Evolutionary conservation across 2,113 vertebrate species (phyloP).

Genomic region (Petroica traversi): DNA sequence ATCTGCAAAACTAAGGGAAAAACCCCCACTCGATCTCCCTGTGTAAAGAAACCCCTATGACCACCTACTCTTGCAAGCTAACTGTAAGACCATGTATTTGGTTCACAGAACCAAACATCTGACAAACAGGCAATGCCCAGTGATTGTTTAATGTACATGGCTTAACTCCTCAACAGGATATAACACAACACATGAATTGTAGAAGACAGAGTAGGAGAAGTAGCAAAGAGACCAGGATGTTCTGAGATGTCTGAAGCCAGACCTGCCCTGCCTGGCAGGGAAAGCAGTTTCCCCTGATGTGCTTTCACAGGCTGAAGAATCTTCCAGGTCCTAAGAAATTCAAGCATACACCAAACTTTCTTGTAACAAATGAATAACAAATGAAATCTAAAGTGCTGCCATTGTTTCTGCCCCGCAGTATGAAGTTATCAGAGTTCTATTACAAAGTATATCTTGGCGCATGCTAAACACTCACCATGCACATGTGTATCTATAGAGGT

Average conservation of each 20-base stretch:
- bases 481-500: background rate
- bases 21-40: background rate
- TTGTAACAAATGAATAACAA: background rate
- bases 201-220: background rate
- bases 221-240: background rate
- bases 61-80: background rate
- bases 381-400: background rate
- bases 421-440: background rate
- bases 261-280: background rate
- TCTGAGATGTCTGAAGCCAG: background rate
- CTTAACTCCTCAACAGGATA: background rate
- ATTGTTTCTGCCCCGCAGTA: background rate
- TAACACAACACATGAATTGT: rapidly evolving
- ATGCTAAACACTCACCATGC: background rate
- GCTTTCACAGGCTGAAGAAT: background rate
- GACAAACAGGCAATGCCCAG: background rate
- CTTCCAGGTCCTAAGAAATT: background rate
- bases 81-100: background rate
- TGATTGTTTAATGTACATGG: no score
- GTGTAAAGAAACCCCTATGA: background rate
- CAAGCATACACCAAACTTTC: background rate
- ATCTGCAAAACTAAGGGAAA: background rate
- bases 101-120: background rate
- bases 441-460: background rate
- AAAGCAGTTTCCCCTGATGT: background rate